Percentiles rank a stretch among this genome's conserved stretches.
Conservation (phyloP, 2,113 vertebrate species). For the Tychaedon coryphoeus region DNA sequence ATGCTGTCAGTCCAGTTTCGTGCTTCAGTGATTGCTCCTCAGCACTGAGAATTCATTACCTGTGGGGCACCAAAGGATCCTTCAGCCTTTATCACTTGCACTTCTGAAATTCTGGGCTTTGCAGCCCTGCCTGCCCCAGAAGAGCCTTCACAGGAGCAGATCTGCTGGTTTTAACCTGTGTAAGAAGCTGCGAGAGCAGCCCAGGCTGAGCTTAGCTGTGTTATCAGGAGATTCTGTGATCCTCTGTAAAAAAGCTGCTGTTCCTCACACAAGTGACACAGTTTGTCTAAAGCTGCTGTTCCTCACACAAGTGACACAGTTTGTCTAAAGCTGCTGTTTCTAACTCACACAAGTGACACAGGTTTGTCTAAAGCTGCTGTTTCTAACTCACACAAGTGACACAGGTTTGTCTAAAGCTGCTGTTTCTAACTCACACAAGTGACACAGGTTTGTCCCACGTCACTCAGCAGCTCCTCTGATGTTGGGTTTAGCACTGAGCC, state of each 20-base stretch:
- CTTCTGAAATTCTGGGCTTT: neutral
- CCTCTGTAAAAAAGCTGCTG: neutral
- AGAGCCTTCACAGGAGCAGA: neutral
- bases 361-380: no score
- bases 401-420: neutral
- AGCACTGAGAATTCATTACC: neutral
- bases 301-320: neutral
- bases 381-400: neutral
- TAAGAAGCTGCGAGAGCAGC: neutral
- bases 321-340: no score
- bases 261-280: neutral
- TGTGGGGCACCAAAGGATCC: neutral
- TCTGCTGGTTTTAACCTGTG: neutral
- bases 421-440: neutral
- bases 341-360: neutral
- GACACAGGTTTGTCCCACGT: neutral
- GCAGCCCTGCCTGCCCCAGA: neutral
- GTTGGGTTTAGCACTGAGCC: neutral
- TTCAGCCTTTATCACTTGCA: neutral
- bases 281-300: neutral
- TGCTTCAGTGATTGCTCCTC: neutral
- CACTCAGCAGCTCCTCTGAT: neutral
- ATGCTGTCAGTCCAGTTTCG: rapidly evolving
- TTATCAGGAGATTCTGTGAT: neutral
- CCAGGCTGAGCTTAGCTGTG: neutral